Percentiles rank a stretch among this genome's conserved stretches.
Conservation (phyloP, 1,140 invertebrate genomes). For the Copidosoma floridanum region DNA sequence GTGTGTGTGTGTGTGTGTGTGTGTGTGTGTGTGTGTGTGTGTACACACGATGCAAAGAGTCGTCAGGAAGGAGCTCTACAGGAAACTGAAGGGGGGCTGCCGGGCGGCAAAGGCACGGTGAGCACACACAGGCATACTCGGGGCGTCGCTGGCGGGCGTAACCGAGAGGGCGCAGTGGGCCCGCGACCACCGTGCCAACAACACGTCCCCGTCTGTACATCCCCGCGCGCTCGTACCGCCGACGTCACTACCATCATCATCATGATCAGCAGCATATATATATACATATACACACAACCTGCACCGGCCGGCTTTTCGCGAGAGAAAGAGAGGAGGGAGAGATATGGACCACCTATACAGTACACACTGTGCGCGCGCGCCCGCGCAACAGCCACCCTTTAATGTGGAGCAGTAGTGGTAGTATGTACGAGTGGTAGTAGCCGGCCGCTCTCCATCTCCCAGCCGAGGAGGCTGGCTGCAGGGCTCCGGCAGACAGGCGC, state of each 20-base stretch:
- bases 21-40: too few relatives aligned
- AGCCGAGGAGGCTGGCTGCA: background rate
- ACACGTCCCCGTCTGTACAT: slow-evolving; percentile 36
- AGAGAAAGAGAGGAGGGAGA: background rate
- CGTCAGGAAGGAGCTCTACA: background rate
- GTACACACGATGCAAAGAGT: too few relatives aligned
- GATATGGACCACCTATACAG: too few relatives aligned
- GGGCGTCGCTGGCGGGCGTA: slow-evolving; percentile 48
- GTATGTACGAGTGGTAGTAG: too few relatives aligned
- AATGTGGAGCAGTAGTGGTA: too few relatives aligned
- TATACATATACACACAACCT: too few relatives aligned
- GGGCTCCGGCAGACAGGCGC: background rate
- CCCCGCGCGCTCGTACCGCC: too few relatives aligned
- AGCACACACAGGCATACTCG: slow-evolving; percentile 28
- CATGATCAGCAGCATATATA: too few relatives aligned
- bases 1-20: too few relatives aligned
- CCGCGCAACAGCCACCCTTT: background rate
- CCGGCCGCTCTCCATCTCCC: background rate
- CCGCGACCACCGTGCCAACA: slow-evolving; percentile 56
- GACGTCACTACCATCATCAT: too few relatives aligned
- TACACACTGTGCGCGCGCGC: background rate
- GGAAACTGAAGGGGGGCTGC: background rate
- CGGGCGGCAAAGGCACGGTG: slow-evolving; percentile 3
- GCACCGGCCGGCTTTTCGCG: slow-evolving; percentile 10
- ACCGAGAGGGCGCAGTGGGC: slow-evolving; percentile 56